phyloP scores from a whole-genome alignment of 2,797 vertebrate genomes.

The Atherinosoma microstoma region DNA sequence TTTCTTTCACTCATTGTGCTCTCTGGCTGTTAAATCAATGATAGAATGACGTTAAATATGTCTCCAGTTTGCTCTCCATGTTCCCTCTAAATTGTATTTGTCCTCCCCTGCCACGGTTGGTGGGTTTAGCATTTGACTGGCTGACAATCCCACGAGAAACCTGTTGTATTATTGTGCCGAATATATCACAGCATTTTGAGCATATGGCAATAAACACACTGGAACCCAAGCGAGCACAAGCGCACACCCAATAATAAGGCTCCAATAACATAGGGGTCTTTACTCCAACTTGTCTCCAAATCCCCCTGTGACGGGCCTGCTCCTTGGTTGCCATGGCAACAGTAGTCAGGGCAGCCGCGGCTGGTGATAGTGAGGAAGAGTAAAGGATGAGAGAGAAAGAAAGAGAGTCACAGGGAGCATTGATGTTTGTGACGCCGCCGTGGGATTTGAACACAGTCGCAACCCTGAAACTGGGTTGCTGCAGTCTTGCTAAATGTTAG shows the following conservation, averaged over 20 bases:
- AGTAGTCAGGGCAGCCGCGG: slow-evolving; percentile 71
- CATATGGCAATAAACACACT: slow-evolving; percentile 57
- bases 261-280: slow-evolving; percentile 77
- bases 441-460: slow-evolving; percentile 67
- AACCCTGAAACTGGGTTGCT: slow-evolving; percentile 63
- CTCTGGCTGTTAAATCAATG: slow-evolving; percentile 23
- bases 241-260: slow-evolving; percentile 67
- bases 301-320: slow-evolving; percentile 68
- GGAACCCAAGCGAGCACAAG: slow-evolving; percentile 39
- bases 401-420: slow-evolving; percentile 55
- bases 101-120: neutral
- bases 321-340: slow-evolving; percentile 76
- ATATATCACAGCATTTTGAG: slow-evolving; percentile 46
- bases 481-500: slow-evolving; percentile 39
- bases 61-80: slow-evolving; percentile 9
- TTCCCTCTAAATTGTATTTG: slow-evolving; percentile 35
- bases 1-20: slow-evolving; percentile 12
- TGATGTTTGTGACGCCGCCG: slow-evolving; percentile 64
- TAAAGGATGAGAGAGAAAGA: slow-evolving; percentile 42
- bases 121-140: slow-evolving; percentile 29
- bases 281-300: slow-evolving; percentile 76
- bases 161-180: slow-evolving; percentile 44
- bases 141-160: slow-evolving; percentile 26
- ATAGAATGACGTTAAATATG: slow-evolving; percentile 6
- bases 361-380: slow-evolving; percentile 63